Base-by-base conservation (phyloP, 2,888 invertebrate species). In the Andrena bicolor region DNA sequence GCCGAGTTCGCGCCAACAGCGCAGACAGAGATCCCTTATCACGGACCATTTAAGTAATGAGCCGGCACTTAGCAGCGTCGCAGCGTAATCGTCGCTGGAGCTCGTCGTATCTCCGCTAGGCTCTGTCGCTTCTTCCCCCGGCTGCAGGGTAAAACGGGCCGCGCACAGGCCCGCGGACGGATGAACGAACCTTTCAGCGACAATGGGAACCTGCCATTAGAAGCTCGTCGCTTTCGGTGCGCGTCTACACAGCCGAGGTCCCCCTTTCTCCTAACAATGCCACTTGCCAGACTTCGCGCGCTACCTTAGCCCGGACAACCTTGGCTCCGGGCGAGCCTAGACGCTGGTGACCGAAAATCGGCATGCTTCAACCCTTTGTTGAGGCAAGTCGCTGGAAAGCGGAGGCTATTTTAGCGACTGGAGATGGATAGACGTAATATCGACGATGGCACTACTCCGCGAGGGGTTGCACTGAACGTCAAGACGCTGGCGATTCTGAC, bases 31-130 rank as follows among this genome's bases (percentile, higher is more conserved):
- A 70, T 80, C 53, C 60, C 58, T 85, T 86, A 85, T 83, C 81
- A 68, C 56, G 82, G 64, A 72, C 63, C 83, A 80, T 80, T 83
- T 86, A 83, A 77, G 81, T 86, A 86, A 86, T 85, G 86, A 86
- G 85, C 74, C 69, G 73, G 79, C 79, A 86, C 86, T 86, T 86
- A 79, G 66, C 76, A 70, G 80, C 20, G 60, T 32, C 76, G 71
- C 64, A 41, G 41, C 64, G 68, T 41, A 60, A 70, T 66, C 71
- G 63, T 41, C 53, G 61, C 49, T 49, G 35, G 26, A 56, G 26
- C 23, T 61, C 23, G 75, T 71, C 48, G 56, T 58, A 30, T 51
- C 66, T 13, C 7, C 16, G 26, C 58, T 56, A 28, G 20, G 20
- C 41, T 64, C 56, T 64, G 30, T 48, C 61, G n/a, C 61, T 48